Conservation (phyloP, 1,140 invertebrate species). For the Microplitis mediator region DNA sequence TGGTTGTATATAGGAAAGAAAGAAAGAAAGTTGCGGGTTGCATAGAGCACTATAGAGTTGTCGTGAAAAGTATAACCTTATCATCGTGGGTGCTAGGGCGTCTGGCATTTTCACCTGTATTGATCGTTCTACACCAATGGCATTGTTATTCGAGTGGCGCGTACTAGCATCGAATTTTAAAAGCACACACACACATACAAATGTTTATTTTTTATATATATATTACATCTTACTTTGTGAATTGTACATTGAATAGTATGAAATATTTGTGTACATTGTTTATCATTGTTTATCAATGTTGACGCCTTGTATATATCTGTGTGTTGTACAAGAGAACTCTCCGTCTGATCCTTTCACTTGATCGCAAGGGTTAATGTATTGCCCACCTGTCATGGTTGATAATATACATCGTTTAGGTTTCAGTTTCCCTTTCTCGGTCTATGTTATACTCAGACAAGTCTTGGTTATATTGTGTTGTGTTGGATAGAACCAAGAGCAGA, state of each 20-base stretch:
- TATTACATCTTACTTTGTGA: background rate
- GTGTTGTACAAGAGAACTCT: no score
- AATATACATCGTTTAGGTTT: no score
- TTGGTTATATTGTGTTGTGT: no score
- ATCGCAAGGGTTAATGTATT: no score
- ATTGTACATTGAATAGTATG: background rate
- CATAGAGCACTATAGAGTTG: background rate
- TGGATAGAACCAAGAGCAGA: no score
- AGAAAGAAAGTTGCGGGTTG: background rate
- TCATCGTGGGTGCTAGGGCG: background rate
- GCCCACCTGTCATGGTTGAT: no score
- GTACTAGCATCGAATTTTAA: constrained; percentile 23
- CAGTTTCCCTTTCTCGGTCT: no score
- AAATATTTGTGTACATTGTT: background rate
- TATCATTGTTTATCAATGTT: no score
- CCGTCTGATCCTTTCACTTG: no score
- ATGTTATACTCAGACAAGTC: no score
- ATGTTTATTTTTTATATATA: background rate
- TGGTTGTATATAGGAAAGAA: background rate
- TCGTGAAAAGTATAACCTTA: constrained; percentile 20
- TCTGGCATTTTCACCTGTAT: constrained; percentile 32
- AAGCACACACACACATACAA: constrained; percentile 4
- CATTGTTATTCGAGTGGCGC: constrained; percentile 30
- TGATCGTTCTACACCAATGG: constrained; percentile 29
- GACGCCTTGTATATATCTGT: no score